phyloP scores from a whole-genome alignment of 2,888 invertebrate species.

The Caradrina clavipalpis region DNA sequence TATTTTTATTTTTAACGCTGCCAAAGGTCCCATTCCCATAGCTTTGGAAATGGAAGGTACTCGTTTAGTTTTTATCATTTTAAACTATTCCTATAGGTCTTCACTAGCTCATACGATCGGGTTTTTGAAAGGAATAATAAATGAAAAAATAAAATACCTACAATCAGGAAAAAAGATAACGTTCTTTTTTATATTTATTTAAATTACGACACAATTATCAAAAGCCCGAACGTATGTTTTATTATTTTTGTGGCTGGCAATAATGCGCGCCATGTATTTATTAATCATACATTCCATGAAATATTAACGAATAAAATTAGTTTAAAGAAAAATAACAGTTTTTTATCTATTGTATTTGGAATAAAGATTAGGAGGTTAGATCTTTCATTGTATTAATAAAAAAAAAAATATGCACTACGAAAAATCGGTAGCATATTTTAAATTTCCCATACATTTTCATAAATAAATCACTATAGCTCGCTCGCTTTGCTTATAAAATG shows the following conservation, averaged over 20 bases:
- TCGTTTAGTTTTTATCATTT: constrained; percentile 72
- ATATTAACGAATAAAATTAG: neutral
- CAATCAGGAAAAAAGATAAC: neutral
- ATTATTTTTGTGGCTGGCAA: constrained; percentile 59
- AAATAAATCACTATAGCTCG: constrained; percentile 32
- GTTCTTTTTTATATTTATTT: neutral
- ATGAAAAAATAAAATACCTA: neutral
- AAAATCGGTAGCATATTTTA: neutral
- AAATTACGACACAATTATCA: constrained; percentile 7
- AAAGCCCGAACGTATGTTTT: constrained; percentile 41
- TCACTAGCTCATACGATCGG: constrained; percentile 42
- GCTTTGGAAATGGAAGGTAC: constrained; percentile 91
- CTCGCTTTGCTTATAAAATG: constrained; percentile 60
- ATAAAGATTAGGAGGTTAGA: neutral
- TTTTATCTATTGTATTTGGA: neutral
- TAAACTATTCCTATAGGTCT: constrained; percentile 40
- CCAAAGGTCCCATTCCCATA: constrained; percentile 90
- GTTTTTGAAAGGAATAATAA: constrained; percentile 35
- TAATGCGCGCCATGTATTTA: constrained; percentile 38
- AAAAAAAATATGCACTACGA: neutral
- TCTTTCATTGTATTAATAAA: neutral
- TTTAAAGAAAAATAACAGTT: constrained; percentile 2
- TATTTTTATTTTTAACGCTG: constrained; percentile 87
- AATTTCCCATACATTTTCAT: constrained; percentile 24
- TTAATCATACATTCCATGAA: constrained; percentile 13